Conservation (phyloP, 2,797 vertebrate genomes). For the Pachyuromys duprasi region DNA sequence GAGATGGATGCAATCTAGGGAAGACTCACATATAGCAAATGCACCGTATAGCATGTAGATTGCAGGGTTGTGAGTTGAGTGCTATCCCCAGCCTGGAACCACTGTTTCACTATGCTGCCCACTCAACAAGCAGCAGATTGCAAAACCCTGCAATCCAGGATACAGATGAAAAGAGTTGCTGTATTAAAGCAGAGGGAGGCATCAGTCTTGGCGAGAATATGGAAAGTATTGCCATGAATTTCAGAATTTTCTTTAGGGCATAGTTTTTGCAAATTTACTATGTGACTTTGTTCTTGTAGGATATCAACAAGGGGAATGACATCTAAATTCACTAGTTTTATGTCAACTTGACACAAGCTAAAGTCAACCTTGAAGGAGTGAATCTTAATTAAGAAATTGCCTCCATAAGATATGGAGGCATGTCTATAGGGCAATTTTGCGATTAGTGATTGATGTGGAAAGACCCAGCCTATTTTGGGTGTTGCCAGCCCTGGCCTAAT, state of each 20-base stretch:
- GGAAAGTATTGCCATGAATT: fast-evolving
- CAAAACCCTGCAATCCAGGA: no score
- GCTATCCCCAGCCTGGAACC: fast-evolving
- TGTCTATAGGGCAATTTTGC: neutral
- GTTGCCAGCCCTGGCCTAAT: neutral
- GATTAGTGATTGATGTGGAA: neutral
- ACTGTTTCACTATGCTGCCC: fast-evolving
- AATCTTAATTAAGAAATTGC: neutral
- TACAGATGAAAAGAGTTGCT: fast-evolving
- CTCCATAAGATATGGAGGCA: neutral
- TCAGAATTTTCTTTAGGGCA: fast-evolving
- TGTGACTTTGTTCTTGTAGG: no score
- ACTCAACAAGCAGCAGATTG: no score
- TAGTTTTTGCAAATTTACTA: fast-evolving
- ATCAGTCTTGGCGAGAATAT: fast-evolving
- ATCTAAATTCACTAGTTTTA: neutral
- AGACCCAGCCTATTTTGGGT: neutral
- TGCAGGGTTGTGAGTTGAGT: neutral
- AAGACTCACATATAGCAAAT: neutral
- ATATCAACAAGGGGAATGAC: fast-evolving
- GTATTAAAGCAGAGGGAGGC: neutral
- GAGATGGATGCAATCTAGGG: neutral
- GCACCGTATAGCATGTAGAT: neutral
- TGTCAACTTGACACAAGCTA: neutral
- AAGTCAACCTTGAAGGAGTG: neutral